phyloP scores from a whole-genome alignment of 2,888 invertebrate genomes.

The Amaurobius ferox region DNA sequence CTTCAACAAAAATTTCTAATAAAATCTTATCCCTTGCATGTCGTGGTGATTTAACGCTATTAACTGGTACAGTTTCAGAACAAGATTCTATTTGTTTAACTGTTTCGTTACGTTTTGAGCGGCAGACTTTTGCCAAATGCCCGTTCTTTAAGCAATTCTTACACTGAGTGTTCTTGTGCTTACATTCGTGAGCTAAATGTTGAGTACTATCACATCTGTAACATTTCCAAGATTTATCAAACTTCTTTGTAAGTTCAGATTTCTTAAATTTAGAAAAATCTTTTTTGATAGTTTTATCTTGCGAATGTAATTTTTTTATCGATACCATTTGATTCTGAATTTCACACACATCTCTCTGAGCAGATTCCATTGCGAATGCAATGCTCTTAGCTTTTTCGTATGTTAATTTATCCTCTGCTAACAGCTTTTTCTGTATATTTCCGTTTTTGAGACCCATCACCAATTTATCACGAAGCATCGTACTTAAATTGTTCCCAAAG shows the following conservation, averaged over 20 bases:
- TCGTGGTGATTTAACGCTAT: constrained; percentile 54
- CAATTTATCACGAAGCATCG: constrained; percentile 51
- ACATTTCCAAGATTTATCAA: constrained; percentile 52
- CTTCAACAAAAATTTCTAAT: constrained; percentile 52
- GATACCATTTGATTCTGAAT: too few species aligned
- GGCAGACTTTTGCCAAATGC: constrained; percentile 56
- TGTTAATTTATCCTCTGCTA: too few species aligned
- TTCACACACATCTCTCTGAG: too few species aligned
- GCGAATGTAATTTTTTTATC: too few species aligned
- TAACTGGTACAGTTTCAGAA: too few species aligned
- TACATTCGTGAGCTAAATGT: constrained; percentile 48
- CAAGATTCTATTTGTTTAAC: constrained; percentile 56
- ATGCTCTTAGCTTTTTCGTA: too few species aligned
- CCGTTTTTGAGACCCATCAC: constrained; percentile 45
- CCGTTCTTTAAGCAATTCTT: constrained; percentile 52
- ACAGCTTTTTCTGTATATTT: constrained; percentile 52
- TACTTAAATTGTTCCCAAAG: constrained; percentile 46
- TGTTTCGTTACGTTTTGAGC: constrained; percentile 54
- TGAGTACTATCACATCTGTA: constrained; percentile 57
- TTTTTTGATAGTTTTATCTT: constrained; percentile 48
- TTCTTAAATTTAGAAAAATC: constrained; percentile 43
- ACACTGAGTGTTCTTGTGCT: constrained; percentile 45
- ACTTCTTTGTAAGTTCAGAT: constrained; percentile 52
- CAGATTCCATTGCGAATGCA: too few species aligned
- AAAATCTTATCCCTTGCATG: constrained; percentile 56